phyloP scores from a whole-genome alignment of 2,888 invertebrate species.

The Callimorpha dominula region DNA sequence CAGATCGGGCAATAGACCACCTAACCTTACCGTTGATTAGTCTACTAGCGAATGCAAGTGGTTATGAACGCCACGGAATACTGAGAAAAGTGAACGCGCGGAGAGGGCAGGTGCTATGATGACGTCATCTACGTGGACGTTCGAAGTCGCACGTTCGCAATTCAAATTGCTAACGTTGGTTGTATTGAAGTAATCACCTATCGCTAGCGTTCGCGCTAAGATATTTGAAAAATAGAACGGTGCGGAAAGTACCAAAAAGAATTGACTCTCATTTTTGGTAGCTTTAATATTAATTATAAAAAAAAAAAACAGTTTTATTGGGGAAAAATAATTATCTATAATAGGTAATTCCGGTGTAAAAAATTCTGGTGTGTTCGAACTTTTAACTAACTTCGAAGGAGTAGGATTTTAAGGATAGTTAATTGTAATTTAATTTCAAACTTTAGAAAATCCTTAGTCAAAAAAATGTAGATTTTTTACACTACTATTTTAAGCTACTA shows the following conservation, averaged over 20 bases:
- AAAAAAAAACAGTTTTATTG: too few species aligned
- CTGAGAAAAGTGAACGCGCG: not conserved
- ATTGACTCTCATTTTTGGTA: not conserved
- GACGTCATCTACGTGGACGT: slow-evolving; percentile 12
- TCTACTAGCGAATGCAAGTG: slow-evolving; percentile 5
- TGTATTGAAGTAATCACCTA: not conserved
- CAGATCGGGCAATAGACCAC: not conserved
- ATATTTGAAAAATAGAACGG: not conserved
- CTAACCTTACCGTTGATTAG: not conserved
- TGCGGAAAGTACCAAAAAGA: not conserved
- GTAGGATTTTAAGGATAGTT: too few species aligned
- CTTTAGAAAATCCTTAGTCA: too few species aligned
- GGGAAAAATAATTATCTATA: too few species aligned
- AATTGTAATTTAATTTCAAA: too few species aligned
- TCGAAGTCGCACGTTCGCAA: slow-evolving; percentile 8
- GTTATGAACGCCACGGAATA: not conserved
- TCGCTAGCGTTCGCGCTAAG: not conserved
- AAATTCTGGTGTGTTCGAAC: too few species aligned
- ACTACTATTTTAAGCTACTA: too few species aligned
- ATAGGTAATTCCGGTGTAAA: too few species aligned
- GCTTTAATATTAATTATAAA: too few species aligned
- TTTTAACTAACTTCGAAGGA: too few species aligned
- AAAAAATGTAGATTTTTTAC: too few species aligned
- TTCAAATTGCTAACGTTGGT: slow-evolving; percentile 2
- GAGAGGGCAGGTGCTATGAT: slow-evolving; percentile 7